Percentiles rank a stretch among this genome's conserved stretches.
phyloP scores from a whole-genome alignment of 2,113 vertebrate species.

The Lutjanus erythropterus region DNA sequence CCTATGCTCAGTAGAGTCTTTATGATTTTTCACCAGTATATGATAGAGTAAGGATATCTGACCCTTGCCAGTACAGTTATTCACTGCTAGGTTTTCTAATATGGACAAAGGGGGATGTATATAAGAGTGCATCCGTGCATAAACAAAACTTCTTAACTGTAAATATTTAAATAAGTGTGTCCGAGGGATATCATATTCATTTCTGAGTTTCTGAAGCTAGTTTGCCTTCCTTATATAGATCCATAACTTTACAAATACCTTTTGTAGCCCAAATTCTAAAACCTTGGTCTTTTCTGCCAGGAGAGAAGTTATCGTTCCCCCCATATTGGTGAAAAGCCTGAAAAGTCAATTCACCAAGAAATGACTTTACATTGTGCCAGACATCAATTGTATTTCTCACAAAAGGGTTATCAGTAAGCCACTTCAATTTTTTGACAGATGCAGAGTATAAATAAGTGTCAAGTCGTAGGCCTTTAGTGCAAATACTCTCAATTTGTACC shows the following conservation, averaged over 20 bases:
- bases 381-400: too few species aligned
- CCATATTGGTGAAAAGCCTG: too few species aligned
- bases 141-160: neutral
- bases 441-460: too few species aligned
- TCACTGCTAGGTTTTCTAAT: constrained; percentile 5
- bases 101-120: neutral
- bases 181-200: neutral
- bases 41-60: constrained; percentile 9
- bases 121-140: neutral
- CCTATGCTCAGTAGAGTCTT: neutral
- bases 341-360: too few species aligned
- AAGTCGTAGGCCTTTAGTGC: too few species aligned
- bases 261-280: neutral
- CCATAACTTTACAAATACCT: neutral
- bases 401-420: too few species aligned
- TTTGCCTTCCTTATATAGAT: neutral
- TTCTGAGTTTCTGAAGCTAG: neutral
- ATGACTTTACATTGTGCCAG: too few species aligned
- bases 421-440: too few species aligned
- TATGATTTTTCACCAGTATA: constrained; percentile 8
- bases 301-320: neutral
- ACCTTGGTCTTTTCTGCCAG: neutral
- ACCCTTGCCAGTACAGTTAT: constrained; percentile 3
- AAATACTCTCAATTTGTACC: too few species aligned
- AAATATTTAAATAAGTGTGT: neutral